These are phyloP conservation scores for Phoeniculus purpureus DNA, from an alignment of 2,797 vertebrate genomes.

Conservation along the genomic window DNA sequence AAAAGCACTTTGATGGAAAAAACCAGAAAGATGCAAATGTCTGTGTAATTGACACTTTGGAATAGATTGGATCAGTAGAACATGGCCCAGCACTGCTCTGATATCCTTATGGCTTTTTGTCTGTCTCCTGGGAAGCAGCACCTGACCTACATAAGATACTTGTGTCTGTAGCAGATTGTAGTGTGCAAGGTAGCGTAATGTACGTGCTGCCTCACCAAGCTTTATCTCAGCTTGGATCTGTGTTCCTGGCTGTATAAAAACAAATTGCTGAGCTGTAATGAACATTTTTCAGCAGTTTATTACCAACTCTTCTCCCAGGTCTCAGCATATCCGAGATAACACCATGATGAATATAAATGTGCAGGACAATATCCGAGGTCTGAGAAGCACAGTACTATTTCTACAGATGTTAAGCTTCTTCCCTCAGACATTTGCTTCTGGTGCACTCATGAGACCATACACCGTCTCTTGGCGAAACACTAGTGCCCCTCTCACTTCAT, in stretches of 20 bases:
- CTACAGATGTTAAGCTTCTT: not conserved
- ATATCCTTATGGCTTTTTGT: conserved; percentile 2
- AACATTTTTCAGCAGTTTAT: not conserved
- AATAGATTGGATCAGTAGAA: conserved; percentile 11
- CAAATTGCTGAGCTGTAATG: conserved; percentile 3
- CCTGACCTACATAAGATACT: conserved; percentile 52
- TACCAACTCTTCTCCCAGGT: not conserved
- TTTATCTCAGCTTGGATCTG: not conserved
- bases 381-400: not conserved
- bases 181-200: not conserved
- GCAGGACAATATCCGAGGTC: not conserved
- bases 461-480: not conserved
- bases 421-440: not conserved
- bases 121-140: conserved; percentile 9
- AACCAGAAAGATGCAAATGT: not conserved
- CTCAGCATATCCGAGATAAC: not conserved
- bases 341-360: not conserved
- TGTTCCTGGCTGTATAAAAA: conserved; percentile 2
- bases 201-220: not conserved
- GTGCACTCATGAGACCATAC: not conserved
- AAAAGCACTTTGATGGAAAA: not conserved
- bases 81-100: not conserved
- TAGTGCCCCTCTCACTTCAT: not conserved
- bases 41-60: not conserved
- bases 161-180: conserved; percentile 1